Evolutionary conservation across 2,888 invertebrate genomes (phyloP).

Genomic region (Synergus itoensis): DNA sequence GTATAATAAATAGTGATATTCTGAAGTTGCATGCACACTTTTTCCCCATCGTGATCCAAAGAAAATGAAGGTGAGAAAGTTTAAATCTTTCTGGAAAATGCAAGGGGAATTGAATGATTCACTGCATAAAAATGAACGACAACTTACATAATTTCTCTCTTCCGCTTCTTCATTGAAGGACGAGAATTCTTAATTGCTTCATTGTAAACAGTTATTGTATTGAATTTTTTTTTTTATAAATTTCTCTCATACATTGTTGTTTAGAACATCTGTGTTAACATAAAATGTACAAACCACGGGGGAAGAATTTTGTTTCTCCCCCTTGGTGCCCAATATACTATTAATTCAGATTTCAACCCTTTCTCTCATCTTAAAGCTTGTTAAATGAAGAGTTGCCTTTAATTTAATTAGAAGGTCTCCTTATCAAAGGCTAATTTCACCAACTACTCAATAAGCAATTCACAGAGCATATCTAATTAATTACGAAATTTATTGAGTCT

Average conservation of each 20-base stretch:
- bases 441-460: not conserved
- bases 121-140: not conserved
- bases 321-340: too few relatives aligned
- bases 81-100: not conserved
- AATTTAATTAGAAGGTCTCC: too few relatives aligned
- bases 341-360: too few relatives aligned
- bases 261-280: not conserved
- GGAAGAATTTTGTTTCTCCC: too few relatives aligned
- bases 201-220: not conserved
- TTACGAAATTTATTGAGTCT: not conserved
- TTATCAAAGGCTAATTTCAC: not conserved
- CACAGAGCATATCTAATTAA: not conserved
- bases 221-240: not conserved
- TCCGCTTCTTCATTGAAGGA: not conserved
- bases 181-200: not conserved
- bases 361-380: too few relatives aligned
- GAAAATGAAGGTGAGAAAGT: not conserved
- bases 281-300: too few relatives aligned
- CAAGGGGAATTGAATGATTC: not conserved
- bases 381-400: not conserved
- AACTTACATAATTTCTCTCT: not conserved
- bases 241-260: not conserved
- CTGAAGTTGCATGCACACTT: not conserved
- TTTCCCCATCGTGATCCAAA: not conserved
- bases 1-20: constrained; percentile 64